Evolutionary conservation across 2,888 invertebrate genomes (phyloP).

Genomic region (Aphodius granarius): DNA sequence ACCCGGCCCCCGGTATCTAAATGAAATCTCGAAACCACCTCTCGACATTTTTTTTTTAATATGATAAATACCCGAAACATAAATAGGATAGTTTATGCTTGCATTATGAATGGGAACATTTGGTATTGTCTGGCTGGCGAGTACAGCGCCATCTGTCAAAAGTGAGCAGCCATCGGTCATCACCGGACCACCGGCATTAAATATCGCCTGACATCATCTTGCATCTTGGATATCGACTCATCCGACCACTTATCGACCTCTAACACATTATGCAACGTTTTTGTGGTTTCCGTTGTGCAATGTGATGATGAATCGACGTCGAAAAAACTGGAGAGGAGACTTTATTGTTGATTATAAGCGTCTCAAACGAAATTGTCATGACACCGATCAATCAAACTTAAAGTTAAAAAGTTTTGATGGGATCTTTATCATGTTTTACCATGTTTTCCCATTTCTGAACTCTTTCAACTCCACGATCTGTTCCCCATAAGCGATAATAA

Average conservation of each 20-base stretch:
- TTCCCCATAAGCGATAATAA: too few relatives aligned
- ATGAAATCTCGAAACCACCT: slow-evolving; percentile 48
- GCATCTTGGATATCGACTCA: neutral
- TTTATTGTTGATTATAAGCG: neutral
- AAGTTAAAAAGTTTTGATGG: too few relatives aligned
- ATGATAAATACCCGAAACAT: slow-evolving; percentile 51
- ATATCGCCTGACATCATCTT: neutral
- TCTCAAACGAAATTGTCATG: neutral
- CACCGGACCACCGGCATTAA: slow-evolving; percentile 44
- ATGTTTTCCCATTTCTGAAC: too few relatives aligned
- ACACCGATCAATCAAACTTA: neutral
- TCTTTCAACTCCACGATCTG: too few relatives aligned
- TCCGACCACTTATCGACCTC: neutral
- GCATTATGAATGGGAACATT: slow-evolving; percentile 46
- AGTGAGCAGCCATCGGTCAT: slow-evolving; percentile 54
- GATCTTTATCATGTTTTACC: too few relatives aligned
- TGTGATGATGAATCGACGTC: neutral
- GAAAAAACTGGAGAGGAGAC: neutral
- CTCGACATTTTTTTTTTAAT: slow-evolving; percentile 38
- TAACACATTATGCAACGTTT: neutral
- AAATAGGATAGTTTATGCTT: slow-evolving; percentile 41
- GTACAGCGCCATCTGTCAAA: slow-evolving; percentile 52
- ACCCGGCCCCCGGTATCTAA: slow-evolving; percentile 41
- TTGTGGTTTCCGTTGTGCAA: neutral
- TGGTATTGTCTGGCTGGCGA: slow-evolving; percentile 48